Base-by-base conservation (phyloP, 2,888 invertebrate species). In the Synergus laeviventris region DNA sequence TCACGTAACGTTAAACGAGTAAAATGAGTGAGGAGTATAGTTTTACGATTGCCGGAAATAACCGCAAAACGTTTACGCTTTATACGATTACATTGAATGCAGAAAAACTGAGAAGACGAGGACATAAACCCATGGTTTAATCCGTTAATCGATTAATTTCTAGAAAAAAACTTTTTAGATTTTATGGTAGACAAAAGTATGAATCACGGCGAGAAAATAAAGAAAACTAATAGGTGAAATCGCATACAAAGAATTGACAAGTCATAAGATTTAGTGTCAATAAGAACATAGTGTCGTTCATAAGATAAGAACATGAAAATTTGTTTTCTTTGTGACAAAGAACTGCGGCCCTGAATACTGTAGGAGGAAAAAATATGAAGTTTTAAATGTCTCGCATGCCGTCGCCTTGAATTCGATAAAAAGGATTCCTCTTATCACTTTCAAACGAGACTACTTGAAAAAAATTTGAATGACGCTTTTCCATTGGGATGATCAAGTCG, bases 31-130 rank as follows among this genome's bases (percentile, higher is more conserved):
- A 66, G 31, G 45, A 70, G 70, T 31, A 5, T 70, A 70, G 70
- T 70, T 70, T 70, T 70, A 70, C 70, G 70, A 70, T 70, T 70
- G 49, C 45, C 70, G 70, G 70, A 70, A 70, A 70, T 70, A 70
- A 49, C 70, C 45, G 70, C 49, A 66, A n/a, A n/a, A 49, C 66
- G 45, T 66, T 66, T 66, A 66, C 70, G 24, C 70, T 70, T 70
- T n/a, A n/a, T n/a, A 49, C 70, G 70, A 70, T 70, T 70, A 70
- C 45, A 70, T 70, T 70, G 49, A n/a, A 36, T 31, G 70, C 70
- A 70, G 49, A 70, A 70, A 49, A 24, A 42, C 31, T 42, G n/a
- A 70, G 49, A n/a, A 24, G 66, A 49, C 36, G 24, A 70, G 49
- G 31, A 49, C 49, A 70, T 70, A 70, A 70, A 49, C 70, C 49